Evolutionary conservation across 2,113 vertebrate genomes (phyloP).

Genomic region (Ailuropoda melanoleuca): DNA sequence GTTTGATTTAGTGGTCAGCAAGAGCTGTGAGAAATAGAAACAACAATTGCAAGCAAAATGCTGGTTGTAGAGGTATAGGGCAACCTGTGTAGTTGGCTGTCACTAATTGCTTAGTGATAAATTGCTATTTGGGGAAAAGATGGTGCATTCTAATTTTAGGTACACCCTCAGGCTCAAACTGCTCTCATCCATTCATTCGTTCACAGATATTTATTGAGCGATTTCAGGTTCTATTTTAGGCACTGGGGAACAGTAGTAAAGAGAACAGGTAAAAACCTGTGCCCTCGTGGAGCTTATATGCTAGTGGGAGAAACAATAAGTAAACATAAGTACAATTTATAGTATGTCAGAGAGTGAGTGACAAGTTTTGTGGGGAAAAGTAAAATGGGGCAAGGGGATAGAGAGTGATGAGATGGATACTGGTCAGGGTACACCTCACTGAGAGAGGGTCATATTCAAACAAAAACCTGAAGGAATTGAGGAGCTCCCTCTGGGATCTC

Average conservation of each 20-base stretch:
- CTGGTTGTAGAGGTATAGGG: background rate
- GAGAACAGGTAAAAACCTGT: background rate
- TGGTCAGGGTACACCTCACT: background rate
- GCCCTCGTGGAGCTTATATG: background rate
- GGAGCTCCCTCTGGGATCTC: background rate
- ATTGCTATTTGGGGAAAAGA: background rate
- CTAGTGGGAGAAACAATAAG: background rate
- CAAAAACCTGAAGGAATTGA: background rate
- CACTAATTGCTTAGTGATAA: background rate
- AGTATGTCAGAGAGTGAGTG: background rate
- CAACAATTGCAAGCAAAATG: background rate
- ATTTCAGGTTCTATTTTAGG: background rate
- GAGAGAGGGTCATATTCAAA: background rate
- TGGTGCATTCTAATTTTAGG: background rate
- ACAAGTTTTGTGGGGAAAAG: background rate
- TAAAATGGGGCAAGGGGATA: background rate
- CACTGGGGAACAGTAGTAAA: background rate
- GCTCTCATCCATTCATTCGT: background rate
- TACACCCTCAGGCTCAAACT: background rate
- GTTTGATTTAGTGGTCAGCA: conserved; percentile 22
- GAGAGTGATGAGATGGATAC: background rate
- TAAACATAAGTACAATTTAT: background rate
- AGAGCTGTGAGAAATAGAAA: background rate
- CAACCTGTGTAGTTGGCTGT: background rate
- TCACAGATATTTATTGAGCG: background rate